Evolutionary conservation across 2,888 invertebrate genomes (phyloP).

Genomic region (Sicus ferrugineus): DNA sequence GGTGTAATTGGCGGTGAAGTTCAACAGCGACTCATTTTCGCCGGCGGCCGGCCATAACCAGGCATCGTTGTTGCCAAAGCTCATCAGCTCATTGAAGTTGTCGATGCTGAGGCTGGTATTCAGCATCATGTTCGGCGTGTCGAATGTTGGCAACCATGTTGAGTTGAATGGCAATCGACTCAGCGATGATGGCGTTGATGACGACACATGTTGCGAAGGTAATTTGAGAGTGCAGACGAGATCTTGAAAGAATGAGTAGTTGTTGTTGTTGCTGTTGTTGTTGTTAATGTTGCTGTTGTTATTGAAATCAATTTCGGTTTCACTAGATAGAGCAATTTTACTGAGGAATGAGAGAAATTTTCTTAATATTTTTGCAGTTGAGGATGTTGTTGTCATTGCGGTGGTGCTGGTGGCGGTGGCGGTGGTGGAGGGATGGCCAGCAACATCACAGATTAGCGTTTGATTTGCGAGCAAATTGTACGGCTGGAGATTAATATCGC

Average conservation of each 20-base stretch:
- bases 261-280: slow-evolving; percentile 5
- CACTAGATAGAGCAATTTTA: no score
- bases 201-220: no score
- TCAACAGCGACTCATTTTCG: slow-evolving; percentile 27
- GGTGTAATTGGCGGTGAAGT: slow-evolving; percentile 29
- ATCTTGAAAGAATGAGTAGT: no score
- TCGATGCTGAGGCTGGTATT: slow-evolving; percentile 13
- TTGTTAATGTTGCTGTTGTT: slow-evolving; percentile 1
- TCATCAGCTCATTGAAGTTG: slow-evolving; percentile 2
- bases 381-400: no score
- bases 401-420: neutral
- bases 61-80: slow-evolving; percentile 26
- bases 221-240: no score
- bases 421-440: no score
- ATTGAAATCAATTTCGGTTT: no score
- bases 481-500: slow-evolving; percentile 38
- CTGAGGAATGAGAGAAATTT: no score
- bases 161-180: slow-evolving; percentile 2
- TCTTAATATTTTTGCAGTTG: no score
- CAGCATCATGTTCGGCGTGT: slow-evolving; percentile 28
- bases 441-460: slow-evolving; percentile 43
- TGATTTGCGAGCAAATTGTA: slow-evolving; percentile 41
- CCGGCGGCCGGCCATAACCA: slow-evolving; percentile 30
- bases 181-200: no score
- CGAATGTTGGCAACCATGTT: slow-evolving; percentile 32